Evolutionary conservation across 1,140 invertebrate species (phyloP), one percentile per base, ranked within the genome.

Genomic region (Aradophagus sp.): DNA sequence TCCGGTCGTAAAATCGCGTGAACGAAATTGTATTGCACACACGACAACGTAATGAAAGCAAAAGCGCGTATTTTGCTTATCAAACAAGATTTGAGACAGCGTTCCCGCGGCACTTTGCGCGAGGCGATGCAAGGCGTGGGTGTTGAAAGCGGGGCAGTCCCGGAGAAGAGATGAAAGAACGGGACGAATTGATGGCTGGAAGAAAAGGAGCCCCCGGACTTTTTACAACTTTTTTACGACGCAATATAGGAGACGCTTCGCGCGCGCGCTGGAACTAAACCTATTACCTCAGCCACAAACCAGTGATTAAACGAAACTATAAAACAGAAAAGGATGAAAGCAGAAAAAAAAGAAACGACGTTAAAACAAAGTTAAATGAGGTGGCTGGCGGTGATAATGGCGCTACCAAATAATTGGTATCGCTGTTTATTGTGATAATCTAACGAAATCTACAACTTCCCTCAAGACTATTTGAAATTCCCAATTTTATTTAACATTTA

Each of bases 291-390:
- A 29, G 74, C 74, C 74, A 67, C 76, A 74, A 75, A 70, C 58
- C 70, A 62, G 69, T 78, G 70, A 76, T 77, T 75, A 76, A 73
- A 75, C 56, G 63, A 55, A 68, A 70, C 70, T 73, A 75, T 75
- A 75, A 78, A 78, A 29, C 4, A 23, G 8, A 8, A 23, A 23
- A 8, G 20, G 20, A 8, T 4, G 8, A 23, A 23, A 4, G 20
- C 4, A 23, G 20, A 23, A 8, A 23, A 23, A 8, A 23, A 67
- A 59, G 74, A 68, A 71, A 68, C 42, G 74, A 65, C 61, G 59
- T 67, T 66, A 72, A 67, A 76, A 76, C 74, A 75, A 78, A 78
- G 76, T 78, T 78, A 73, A 76, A 78, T 78, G 70, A 78, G 73
- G 55, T 76, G 32, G 65, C 58, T 32, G 42, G 48, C 45, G 42